Evolutionary conservation across 2,888 invertebrate genomes (phyloP).

Genomic region (Pilophorus perplexus): DNA sequence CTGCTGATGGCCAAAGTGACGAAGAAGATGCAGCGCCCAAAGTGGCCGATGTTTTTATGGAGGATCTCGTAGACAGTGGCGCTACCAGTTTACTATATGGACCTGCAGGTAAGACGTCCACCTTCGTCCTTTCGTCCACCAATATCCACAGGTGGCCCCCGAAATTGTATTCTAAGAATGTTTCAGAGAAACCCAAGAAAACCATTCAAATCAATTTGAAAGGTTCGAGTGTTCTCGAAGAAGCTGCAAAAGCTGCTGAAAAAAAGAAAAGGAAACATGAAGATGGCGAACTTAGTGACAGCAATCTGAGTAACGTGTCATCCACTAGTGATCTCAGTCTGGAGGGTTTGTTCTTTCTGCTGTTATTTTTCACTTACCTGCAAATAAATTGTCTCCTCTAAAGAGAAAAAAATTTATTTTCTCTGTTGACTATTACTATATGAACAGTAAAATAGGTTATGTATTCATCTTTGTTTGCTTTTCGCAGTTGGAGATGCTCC

Average conservation of each 20-base stretch:
- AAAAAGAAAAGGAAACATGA: slow-evolving; percentile 19
- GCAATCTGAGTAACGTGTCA: neutral
- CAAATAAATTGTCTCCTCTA: too few species aligned
- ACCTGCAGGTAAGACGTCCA: too few species aligned
- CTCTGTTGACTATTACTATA: too few species aligned
- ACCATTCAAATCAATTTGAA: slow-evolving; percentile 66
- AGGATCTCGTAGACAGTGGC: slow-evolving; percentile 27
- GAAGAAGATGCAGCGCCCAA: neutral
- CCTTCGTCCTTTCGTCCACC: too few species aligned
- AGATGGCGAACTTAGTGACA: slow-evolving; percentile 40
- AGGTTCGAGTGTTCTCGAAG: slow-evolving; percentile 65
- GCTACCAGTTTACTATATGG: too few species aligned
- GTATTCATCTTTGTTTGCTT: too few species aligned
- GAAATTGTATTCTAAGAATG: slow-evolving; percentile 20
- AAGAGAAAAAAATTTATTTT: too few species aligned
- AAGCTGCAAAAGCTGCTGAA: slow-evolving; percentile 56
- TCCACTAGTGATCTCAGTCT: slow-evolving; percentile 3
- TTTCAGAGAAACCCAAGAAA: slow-evolving; percentile 50
- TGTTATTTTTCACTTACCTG: too few species aligned
- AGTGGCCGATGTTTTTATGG: slow-evolving; percentile 33
- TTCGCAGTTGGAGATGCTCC: too few species aligned
- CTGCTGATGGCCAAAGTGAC: neutral
- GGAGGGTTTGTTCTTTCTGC: too few species aligned
- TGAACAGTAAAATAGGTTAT: too few species aligned
- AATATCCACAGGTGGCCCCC: neutral